These are phyloP conservation scores for Nemurella pictetii DNA, from an alignment of 2,888 invertebrate genomes.

Conservation along the genomic window DNA sequence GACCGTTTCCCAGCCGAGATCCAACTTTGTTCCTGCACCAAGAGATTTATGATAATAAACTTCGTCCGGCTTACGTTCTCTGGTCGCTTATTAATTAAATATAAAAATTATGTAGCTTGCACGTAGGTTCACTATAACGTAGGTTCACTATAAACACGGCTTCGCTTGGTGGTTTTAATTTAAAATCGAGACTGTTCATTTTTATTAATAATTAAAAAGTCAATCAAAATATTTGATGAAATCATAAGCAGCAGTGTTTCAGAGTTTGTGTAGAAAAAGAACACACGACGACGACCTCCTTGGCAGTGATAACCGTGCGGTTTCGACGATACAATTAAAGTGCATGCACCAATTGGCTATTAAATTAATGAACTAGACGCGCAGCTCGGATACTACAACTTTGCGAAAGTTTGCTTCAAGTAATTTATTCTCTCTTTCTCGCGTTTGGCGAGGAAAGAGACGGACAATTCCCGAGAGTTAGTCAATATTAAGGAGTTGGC, in stretches of 20 bases:
- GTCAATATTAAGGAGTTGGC: constrained; percentile 27
- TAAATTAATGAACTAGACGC: constrained; percentile 5
- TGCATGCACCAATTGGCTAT: neutral
- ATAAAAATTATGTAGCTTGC: no score
- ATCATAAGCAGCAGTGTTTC: no score
- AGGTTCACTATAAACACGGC: no score
- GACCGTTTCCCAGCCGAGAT: neutral
- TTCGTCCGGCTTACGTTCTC: neutral
- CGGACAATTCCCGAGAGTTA: constrained; percentile 6
- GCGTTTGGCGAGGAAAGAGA: neutral
- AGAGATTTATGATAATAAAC: no score
- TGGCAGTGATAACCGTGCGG: neutral
- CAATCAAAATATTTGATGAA: neutral
- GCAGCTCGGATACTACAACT: neutral
- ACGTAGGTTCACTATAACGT: no score
- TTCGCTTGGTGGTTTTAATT: neutral
- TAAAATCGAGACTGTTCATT: neutral
- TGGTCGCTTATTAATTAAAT: neutral
- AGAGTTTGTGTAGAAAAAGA: neutral
- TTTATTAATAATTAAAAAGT: neutral
- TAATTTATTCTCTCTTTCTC: neutral
- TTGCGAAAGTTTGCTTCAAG: constrained; percentile 2
- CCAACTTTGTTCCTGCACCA: neutral
- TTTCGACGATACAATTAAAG: neutral
- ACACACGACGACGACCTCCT: neutral